Conservation (phyloP, 1,140 invertebrate species). For the Mactra quadrangularis region DNA sequence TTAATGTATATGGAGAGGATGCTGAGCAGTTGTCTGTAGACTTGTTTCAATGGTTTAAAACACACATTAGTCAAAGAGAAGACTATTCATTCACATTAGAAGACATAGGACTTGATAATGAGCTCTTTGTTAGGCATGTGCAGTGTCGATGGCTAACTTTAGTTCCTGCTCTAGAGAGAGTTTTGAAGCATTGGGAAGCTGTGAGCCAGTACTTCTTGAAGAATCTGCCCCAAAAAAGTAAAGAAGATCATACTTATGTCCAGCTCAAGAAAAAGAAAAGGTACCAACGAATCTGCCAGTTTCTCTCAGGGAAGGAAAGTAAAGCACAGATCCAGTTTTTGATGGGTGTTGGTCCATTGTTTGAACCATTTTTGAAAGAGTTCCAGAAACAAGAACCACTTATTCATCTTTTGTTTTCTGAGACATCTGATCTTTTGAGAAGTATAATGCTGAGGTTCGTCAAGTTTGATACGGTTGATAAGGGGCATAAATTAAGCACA, state of each 20-base stretch:
- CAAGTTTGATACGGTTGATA: not conserved
- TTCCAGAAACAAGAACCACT: conserved; percentile 40
- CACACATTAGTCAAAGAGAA: conserved; percentile 17
- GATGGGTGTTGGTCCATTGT: conserved; percentile 5
- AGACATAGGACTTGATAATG: conserved; percentile 30
- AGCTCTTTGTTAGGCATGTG: conserved; percentile 25
- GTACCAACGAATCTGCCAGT: conserved; percentile 10
- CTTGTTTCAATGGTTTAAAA: conserved; percentile 27
- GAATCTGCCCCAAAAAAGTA: not conserved
- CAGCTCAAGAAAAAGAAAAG: not conserved
- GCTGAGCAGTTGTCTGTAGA: conserved; percentile 34
- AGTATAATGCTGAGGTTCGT: conserved; percentile 12
- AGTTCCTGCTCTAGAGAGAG: conserved; percentile 24
- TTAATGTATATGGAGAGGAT: conserved; percentile 27
- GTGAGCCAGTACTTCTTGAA: conserved; percentile 7
- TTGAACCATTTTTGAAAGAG: conserved; percentile 1
- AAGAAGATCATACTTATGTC: conserved; percentile 1
- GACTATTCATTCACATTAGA: conserved; percentile 4
- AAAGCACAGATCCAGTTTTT: conserved; percentile 2
- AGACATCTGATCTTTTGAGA: conserved; percentile 16
- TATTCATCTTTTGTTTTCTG: conserved; percentile 9
- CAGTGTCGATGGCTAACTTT: conserved; percentile 38
- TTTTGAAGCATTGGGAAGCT: conserved; percentile 13
- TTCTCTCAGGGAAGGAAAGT: not conserved
- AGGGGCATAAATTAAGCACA: not conserved